phyloP scores from a whole-genome alignment of 2,797 vertebrate species.

The Smutsia gigantea region DNA sequence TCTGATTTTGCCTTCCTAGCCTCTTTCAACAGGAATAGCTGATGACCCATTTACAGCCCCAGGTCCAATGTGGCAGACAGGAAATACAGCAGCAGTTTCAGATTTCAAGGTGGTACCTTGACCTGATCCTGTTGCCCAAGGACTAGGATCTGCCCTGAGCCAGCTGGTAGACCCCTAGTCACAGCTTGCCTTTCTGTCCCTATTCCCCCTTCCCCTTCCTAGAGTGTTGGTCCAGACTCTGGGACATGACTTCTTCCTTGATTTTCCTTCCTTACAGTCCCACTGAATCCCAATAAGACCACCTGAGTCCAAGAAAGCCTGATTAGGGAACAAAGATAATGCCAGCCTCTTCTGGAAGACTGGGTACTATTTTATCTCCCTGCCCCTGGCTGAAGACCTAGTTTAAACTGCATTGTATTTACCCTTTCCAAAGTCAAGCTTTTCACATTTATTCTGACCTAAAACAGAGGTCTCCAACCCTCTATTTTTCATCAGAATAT shows the following conservation, averaged over 20 bases:
- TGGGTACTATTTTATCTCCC: neutral
- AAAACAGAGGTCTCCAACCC: neutral
- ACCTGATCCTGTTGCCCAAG: neutral
- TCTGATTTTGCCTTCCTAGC: neutral
- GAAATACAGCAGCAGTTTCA: neutral
- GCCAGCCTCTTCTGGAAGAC: neutral
- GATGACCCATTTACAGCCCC: neutral
- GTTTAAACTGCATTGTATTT: neutral
- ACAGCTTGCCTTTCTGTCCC: neutral
- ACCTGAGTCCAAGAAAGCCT: neutral
- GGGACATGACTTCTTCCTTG: neutral
- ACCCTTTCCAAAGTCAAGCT: neutral
- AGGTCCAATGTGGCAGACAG: neutral
- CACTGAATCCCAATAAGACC: neutral
- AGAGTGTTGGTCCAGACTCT: neutral
- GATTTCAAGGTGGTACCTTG: neutral
- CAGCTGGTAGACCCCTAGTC: neutral
- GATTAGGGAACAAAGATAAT: neutral
- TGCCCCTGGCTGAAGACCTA: neutral
- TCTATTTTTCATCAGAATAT: neutral
- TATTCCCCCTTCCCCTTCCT: neutral
- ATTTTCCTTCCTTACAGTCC: neutral
- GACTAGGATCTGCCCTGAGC: neutral
- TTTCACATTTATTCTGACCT: constrained; percentile 1
- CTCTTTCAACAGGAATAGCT: neutral